Evolutionary conservation across 2,888 invertebrate species (phyloP).

Genomic region (Crocallis elinguaria): DNA sequence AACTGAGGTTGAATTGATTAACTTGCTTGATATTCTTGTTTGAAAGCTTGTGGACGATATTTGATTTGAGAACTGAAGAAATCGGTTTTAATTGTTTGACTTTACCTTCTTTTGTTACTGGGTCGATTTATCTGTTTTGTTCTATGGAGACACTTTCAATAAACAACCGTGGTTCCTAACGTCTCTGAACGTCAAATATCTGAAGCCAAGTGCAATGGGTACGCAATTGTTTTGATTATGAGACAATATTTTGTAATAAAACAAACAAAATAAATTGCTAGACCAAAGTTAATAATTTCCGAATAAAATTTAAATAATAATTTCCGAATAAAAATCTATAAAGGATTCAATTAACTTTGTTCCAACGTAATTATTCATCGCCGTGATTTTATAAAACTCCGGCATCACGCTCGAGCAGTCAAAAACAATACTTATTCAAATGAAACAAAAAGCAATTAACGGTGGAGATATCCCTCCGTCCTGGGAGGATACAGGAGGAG

Average conservation of each 20-base stretch:
- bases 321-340: slow-evolving; percentile 43
- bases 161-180: too few species aligned
- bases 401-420: slow-evolving; percentile 76
- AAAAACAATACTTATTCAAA: slow-evolving; percentile 85
- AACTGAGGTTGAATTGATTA: slow-evolving; percentile 30
- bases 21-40: slow-evolving; percentile 11
- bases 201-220: too few species aligned
- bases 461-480: slow-evolving; percentile 79
- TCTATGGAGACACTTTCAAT: too few species aligned
- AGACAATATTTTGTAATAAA: too few species aligned
- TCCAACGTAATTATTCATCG: slow-evolving; percentile 76
- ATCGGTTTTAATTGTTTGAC: neutral
- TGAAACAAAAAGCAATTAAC: slow-evolving; percentile 85
- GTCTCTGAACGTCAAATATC: too few species aligned
- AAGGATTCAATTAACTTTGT: slow-evolving; percentile 68
- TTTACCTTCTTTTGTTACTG: too few species aligned
- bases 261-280: neutral
- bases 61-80: neutral
- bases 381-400: slow-evolving; percentile 74
- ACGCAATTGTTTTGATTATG: too few species aligned
- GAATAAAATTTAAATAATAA: slow-evolving; percentile 1
- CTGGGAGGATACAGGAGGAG: slow-evolving; percentile 76
- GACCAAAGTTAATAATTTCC: neutral
- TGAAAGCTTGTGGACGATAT: neutral
- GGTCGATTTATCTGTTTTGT: too few species aligned